Base-by-base conservation (phyloP, 2,888 invertebrate species). In the Callinectes sapidus region DNA sequence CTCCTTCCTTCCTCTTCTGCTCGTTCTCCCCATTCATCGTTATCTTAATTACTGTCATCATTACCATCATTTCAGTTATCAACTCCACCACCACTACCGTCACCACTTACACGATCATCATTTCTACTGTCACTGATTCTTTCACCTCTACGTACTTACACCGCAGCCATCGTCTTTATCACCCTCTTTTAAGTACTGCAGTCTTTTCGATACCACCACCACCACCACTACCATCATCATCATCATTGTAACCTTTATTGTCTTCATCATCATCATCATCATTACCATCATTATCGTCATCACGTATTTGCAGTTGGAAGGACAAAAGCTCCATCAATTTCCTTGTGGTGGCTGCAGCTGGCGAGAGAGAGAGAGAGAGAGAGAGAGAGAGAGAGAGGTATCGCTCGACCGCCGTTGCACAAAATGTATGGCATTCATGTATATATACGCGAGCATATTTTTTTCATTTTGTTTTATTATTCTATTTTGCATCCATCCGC, bases 361-460 rank as follows among this genome's bases (percentile, higher is more conserved):
- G 71, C 0, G 48, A 48, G 48, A 48, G 48, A 48, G 48, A 48
- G 48, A 48, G 48, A 48, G 48, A 48, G 48, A 48, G 48, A 48
- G 48, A 48, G 48, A 48, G 48, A 48, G 48, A 48, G 48, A 48
- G 48, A 48, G 8, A 71, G 28, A 71, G n/a, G 8, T 28, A 71
- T 71, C 23, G 10, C n/a, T 71, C 71, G 71, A 28, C 71, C 71
- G 28, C 28, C 71, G 28, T 8, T 28, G 71, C 71, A n/a, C 71
- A 71, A 71, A 71, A 28, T 71, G 71, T 81, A 81, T 81, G 81
- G 81, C 81, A 35, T 35, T 81, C 35, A 81, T 35, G 61, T 61
- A 61, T 81, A 35, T 81, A 35, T 35, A 16, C 16, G 61, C 23
- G 23, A 14, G 13, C 32, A 35, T 35, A 16, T 35, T 35, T 81